Percentiles rank a stretch among this genome's conserved stretches.
These are phyloP conservation scores for Saturnia pavonia DNA, from an alignment of 2,888 invertebrate species.

Conservation along the genomic window DNA sequence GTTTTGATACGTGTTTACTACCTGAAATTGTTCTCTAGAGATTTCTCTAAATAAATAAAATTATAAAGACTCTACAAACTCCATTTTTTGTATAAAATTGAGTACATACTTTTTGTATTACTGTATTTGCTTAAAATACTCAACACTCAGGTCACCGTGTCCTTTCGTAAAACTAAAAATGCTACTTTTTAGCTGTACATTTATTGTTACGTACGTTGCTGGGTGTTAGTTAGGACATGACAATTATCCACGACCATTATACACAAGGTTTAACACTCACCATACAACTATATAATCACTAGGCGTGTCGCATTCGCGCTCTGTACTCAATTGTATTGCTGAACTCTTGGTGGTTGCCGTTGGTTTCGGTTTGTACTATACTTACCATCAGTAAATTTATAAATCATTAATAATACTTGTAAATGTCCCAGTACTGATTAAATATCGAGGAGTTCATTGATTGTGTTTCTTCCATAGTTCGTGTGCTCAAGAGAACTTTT, in stretches of 20 bases:
- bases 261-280: too few species aligned
- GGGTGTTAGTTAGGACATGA: too few species aligned
- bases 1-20: background rate
- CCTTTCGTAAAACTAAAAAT: background rate
- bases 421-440: background rate
- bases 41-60: constrained; percentile 6
- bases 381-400: too few species aligned
- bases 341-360: too few species aligned
- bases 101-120: background rate
- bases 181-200: background rate
- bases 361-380: too few species aligned
- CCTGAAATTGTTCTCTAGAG: background rate
- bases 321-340: too few species aligned
- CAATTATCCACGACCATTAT: too few species aligned
- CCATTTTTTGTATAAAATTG: background rate
- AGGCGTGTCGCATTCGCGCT: too few species aligned
- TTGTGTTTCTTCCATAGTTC: background rate
- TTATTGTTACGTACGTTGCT: background rate
- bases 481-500: background rate
- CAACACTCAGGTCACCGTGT: background rate
- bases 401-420: too few species aligned
- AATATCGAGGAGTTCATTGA: background rate
- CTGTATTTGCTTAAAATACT: background rate
- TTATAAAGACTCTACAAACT: background rate
- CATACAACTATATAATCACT: too few species aligned